phyloP scores from a whole-genome alignment of 2,797 vertebrate species.

The Chromis chromis region DNA sequence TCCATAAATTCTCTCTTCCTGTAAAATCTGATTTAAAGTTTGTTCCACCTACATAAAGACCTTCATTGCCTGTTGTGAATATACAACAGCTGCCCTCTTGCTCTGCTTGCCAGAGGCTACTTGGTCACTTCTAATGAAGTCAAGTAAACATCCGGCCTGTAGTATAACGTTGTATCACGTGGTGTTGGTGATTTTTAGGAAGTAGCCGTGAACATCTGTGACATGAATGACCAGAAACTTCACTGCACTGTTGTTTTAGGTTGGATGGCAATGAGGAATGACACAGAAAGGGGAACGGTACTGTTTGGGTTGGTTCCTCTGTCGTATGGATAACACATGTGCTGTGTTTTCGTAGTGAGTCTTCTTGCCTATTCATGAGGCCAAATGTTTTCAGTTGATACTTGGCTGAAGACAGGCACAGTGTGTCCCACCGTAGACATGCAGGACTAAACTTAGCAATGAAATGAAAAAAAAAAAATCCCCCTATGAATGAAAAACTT shows the following conservation, averaged over 20 bases:
- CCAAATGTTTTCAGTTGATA: conserved; percentile 69
- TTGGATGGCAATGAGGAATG: conserved; percentile 45
- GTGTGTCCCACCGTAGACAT: conserved; percentile 46
- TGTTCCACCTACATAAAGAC: conserved; percentile 12
- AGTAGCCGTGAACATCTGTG: conserved; percentile 35
- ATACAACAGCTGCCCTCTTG: conserved; percentile 40
- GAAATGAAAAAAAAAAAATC: conserved; percentile 48
- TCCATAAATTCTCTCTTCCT: conserved; percentile 12
- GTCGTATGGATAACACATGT: conserved; percentile 73
- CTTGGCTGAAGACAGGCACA: conserved; percentile 64
- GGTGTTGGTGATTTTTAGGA: conserved; percentile 28
- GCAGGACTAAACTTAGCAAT: conserved; percentile 50
- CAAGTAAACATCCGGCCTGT: conserved; percentile 61
- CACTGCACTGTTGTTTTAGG: conserved; percentile 21
- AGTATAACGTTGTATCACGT: conserved; percentile 40
- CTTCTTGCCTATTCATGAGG: conserved; percentile 42
- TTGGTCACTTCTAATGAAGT: conserved; percentile 53
- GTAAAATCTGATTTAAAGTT: conserved; percentile 28
- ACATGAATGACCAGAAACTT: conserved; percentile 33
- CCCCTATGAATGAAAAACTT: conserved; percentile 47
- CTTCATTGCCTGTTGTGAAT: conserved; percentile 42
- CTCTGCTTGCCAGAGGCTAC: conserved; percentile 46
- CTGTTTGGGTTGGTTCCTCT: conserved; percentile 41
- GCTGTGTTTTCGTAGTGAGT: conserved; percentile 48
- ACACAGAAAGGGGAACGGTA: conserved; percentile 22